Base-by-base conservation (phyloP, 2,888 invertebrate species). In the Eulithis prunata region DNA sequence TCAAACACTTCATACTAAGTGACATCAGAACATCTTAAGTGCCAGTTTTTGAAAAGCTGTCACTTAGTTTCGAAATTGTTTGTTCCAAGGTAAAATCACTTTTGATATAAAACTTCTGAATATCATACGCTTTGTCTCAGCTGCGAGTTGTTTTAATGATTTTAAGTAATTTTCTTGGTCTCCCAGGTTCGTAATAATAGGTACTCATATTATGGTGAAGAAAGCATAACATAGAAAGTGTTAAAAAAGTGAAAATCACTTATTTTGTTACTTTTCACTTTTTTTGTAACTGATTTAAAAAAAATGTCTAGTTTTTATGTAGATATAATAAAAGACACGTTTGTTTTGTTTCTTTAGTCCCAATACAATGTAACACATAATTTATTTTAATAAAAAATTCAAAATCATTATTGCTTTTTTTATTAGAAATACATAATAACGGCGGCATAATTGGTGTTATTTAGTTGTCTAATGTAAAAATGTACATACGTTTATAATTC, bases 391-490 rank as follows among this genome's bases (percentile, higher is more conserved):
- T 8, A 11, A 10, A 10, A 10, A 7, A 41, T 66, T 68, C 67
- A 73, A 77, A 80, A 76, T 70, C 68, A 75, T 79, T 84, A 84
- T 85, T 85, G 83, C 79, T 84, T 78, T 75, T 76, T 80, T 45
- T 78, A 77, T 77, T 76, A 75, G 21, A 77, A 77, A 67, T 69
- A 75, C 73, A 66, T 58, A 11, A 41, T 47, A 36, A 55, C 70
- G 78, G 73, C 76, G 77, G 73, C 71, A 76, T 76, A 77, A 76
- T 82, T 84, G 82, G 84, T 85, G 82, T 85, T 73, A 71, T 74
- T 64, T 75, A 75, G 74, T 71, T 70, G 71, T 66, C 51, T 58
- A 64, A 66, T 45, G 46, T 45, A 59, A n/a, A 32, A n/a, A 12
- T 41, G 12, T 60, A 63, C 11, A 57, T 53, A 60, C 46, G 47